A percentile compares a stretch with the other conserved stretches of the same genome.
phyloP scores from a whole-genome alignment of 2,888 invertebrate genomes.

The Spilosoma lubricipeda region DNA sequence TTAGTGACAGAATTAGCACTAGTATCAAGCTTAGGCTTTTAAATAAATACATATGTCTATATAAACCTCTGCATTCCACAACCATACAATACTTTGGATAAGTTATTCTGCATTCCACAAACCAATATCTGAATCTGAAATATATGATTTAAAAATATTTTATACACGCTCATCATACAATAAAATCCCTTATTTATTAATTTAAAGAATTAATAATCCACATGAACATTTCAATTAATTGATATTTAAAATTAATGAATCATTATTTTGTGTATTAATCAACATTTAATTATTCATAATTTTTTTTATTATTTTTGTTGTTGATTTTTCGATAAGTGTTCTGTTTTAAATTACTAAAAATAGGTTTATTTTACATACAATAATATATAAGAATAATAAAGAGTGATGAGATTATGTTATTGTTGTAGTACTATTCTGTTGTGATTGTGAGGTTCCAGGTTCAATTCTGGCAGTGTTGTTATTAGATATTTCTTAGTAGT shows the following conservation, averaged over 20 bases:
- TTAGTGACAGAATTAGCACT: too few species aligned
- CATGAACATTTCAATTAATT: background rate
- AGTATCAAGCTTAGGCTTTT: too few species aligned
- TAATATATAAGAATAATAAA: background rate
- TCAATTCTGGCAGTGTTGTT: slow-evolving; percentile 2
- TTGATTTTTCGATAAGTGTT: slow-evolving; percentile 32
- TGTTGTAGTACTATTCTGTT: background rate
- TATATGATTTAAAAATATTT: background rate
- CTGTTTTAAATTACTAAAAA: slow-evolving; percentile 36
- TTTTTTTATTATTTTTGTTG: slow-evolving; percentile 25
- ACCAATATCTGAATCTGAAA: background rate
- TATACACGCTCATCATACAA: too few species aligned
- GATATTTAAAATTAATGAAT: slow-evolving; percentile 4
- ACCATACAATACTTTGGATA: background rate
- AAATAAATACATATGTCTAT: too few species aligned
- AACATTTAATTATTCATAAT: slow-evolving; percentile 33
- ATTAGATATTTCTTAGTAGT: background rate
- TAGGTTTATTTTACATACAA: slow-evolving; percentile 20
- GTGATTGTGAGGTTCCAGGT: background rate
- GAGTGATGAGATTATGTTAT: background rate
- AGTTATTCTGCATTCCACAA: background rate
- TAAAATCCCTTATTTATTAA: too few species aligned
- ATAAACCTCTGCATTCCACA: background rate
- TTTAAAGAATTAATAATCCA: background rate
- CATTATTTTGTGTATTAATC: slow-evolving; percentile 20